These are phyloP conservation scores for Hyppa rectilinea DNA, from an alignment of 2,888 invertebrate species.

Conservation along the genomic window DNA sequence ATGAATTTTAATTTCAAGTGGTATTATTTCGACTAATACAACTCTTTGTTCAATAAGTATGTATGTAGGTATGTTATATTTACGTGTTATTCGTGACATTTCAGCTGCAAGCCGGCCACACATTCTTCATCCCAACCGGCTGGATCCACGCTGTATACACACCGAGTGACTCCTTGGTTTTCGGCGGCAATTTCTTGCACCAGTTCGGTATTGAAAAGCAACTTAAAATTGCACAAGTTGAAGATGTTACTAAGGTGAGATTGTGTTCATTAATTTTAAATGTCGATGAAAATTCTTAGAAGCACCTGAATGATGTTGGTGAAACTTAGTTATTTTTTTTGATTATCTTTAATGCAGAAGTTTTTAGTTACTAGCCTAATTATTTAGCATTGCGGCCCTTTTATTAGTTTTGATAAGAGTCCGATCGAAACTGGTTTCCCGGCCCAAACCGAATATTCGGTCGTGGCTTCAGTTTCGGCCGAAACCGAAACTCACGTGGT, in stretches of 20 bases:
- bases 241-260: slow-evolving; percentile 96
- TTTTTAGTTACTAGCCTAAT: neutral
- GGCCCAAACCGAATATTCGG: too few species aligned
- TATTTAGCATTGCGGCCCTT: neutral
- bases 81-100: slow-evolving; percentile 53
- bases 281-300: neutral
- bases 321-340: neutral
- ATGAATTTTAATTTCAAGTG: neutral
- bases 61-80: neutral
- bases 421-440: too few species aligned
- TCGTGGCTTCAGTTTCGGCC: too few species aligned
- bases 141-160: slow-evolving; percentile 99
- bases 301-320: neutral
- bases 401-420: neutral
- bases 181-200: slow-evolving; percentile 99
- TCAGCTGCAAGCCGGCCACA: slow-evolving; percentile 95
- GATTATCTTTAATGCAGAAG: neutral
- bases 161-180: slow-evolving; percentile 98
- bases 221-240: slow-evolving; percentile 98
- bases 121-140: slow-evolving; percentile 99
- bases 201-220: slow-evolving; percentile 99
- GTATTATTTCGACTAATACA: neutral
- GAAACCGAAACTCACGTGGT: too few species aligned
- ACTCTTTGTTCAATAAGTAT: neutral
- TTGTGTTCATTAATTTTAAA: neutral